These are phyloP conservation scores for Notoglanidium macrostoma DNA, from an alignment of 2,797 vertebrate genomes.

Conservation along the genomic window DNA sequence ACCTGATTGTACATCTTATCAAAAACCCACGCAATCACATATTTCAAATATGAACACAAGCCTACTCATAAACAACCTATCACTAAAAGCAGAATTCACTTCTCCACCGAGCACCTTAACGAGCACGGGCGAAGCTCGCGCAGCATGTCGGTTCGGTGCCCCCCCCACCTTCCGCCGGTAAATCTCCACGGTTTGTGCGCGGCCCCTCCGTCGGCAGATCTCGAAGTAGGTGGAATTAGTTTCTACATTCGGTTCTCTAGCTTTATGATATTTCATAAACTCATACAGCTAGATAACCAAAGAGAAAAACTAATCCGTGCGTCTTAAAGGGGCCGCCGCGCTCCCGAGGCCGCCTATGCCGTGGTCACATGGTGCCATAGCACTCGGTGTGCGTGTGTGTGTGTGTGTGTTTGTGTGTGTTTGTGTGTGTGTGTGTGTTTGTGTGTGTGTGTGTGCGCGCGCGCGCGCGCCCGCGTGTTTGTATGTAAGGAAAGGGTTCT, in stretches of 20 bases:
- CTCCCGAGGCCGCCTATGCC: conserved; percentile 48
- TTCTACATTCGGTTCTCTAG: conserved; percentile 98
- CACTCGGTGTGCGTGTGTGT: conserved; percentile 20
- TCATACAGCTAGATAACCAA: conserved; percentile 86
- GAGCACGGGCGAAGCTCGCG: conserved; percentile 58
- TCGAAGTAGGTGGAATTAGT: conserved; percentile 79
- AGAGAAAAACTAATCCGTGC: conserved; percentile 80
- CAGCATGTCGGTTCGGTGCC: conserved; percentile 62
- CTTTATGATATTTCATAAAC: conserved; percentile 94
- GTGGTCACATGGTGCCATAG: conserved; percentile 57
- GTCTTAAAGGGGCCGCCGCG: conserved; percentile 78
- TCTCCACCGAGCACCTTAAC: not conserved
- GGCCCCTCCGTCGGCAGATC: conserved; percentile 58
- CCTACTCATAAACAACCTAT: not conserved
- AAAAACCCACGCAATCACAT: not conserved
- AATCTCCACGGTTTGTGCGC: not conserved
- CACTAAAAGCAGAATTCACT: conserved; percentile 9
- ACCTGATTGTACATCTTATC: not conserved
- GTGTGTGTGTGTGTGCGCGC: too few relatives aligned
- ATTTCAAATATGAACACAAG: not conserved
- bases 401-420: not conserved
- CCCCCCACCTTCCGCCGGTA: conserved; percentile 56
- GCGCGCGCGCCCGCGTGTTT: not conserved
- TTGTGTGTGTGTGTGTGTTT: not conserved
- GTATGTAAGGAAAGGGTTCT: not conserved